Percentiles rank a stretch among this genome's conserved stretches.
Evolutionary conservation across 2,113 vertebrate species (phyloP).

Genomic region (Nibea coibor): DNA sequence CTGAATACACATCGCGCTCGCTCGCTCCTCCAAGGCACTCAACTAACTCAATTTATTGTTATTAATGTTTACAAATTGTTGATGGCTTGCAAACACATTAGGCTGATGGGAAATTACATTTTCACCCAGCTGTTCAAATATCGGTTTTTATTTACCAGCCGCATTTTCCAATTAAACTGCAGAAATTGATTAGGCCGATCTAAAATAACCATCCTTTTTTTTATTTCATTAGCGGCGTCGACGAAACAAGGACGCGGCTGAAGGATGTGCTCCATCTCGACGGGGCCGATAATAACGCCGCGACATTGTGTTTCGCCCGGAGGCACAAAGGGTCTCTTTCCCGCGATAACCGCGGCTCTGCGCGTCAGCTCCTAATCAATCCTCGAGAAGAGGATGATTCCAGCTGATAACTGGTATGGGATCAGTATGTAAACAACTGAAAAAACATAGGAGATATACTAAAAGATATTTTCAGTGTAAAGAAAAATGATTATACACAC

Average conservation of each 20-base stretch:
- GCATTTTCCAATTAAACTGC: conserved; percentile 79
- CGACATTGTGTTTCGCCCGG: neutral
- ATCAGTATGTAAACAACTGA: conserved; percentile 12
- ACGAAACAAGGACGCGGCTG: conserved; percentile 26
- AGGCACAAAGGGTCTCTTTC: neutral
- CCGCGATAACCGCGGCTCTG: conserved; percentile 5
- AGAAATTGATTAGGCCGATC: conserved; percentile 75
- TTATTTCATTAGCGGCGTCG: conserved; percentile 56
- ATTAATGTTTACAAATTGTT: conserved; percentile 83
- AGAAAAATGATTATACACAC: neutral
- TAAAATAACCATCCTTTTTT: conserved; percentile 67
- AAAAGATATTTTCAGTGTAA: neutral
- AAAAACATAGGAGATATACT: neutral
- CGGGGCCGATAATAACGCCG: conserved; percentile 15
- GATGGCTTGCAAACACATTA: conserved; percentile 81
- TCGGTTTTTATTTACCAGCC: conserved; percentile 78
- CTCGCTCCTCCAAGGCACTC: conserved; percentile 70
- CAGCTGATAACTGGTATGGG: conserved; percentile 23
- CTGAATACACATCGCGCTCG: conserved; percentile 63
- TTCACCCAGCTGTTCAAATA: conserved; percentile 81
- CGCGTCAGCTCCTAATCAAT: conserved; percentile 28
- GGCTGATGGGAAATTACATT: conserved; percentile 80
- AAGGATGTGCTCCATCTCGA: conserved; percentile 27
- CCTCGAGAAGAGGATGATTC: conserved; percentile 12
- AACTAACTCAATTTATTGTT: conserved; percentile 83